Evolutionary conservation across 1,140 invertebrate species (phyloP), one percentile per base, ranked within the genome.

Genomic region (Kradibia gibbosae): DNA sequence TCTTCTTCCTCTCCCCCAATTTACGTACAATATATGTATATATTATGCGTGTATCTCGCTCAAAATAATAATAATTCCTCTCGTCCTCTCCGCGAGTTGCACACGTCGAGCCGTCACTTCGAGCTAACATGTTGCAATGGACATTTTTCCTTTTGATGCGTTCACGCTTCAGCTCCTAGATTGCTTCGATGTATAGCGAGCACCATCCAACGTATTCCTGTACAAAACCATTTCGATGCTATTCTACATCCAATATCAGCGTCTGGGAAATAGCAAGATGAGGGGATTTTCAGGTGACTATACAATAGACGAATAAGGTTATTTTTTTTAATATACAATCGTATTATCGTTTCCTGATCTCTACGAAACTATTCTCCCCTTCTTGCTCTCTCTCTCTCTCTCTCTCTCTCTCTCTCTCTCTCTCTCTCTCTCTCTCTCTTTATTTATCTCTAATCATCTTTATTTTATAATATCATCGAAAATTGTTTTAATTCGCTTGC

Each of bases 31-130:
- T 75, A 42, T 75, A 57, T 42, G 50, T 75, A 57, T 55, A 57
- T 42, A 73, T 74, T n/a, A n/a, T n/a, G n/a, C 71, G 71, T 11
- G 20, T 72, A 73, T 73, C 48, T 53, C 71, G 71, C 20, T 73
- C 71, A 31, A 73, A n/a, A n/a, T n/a, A n/a, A n/a, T n/a, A n/a
- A n/a, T n/a, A n/a, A 73, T 73, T 73, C 71, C 71, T 73, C 20
- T 73, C 48, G 42, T 50, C 45, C 71, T 72, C 67, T 53, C 25
- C 36, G 45, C 48, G 48, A 55, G 48, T 20, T 73, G 48, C 48
- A 73, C 71, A 36, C 31, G 71, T 20, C 48, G 36, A 20, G 45
- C 55, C 71, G 28, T 25, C 70, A 31, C 31, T 73, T n/a, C 45
- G 22, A 36, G 34, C 25, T 48, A 25, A 48, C 25, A 73, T 73